phyloP scores from a whole-genome alignment of 1,140 invertebrate species.

The Tenebrio molitor region DNA sequence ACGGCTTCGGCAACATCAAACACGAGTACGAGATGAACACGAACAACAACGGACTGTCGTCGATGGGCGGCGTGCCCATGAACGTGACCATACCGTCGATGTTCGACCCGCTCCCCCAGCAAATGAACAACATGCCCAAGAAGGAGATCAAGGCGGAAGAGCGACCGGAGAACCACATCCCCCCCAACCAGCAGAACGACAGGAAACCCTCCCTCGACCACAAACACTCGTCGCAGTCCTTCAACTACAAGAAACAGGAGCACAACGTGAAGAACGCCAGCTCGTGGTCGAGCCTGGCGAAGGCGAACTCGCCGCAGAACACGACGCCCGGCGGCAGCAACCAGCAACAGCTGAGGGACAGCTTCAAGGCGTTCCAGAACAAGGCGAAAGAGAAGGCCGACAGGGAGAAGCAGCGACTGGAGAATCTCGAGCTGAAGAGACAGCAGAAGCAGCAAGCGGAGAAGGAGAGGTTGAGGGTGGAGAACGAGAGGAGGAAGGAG shows the following conservation, averaged over 20 bases:
- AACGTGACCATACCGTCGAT: constrained; percentile 72
- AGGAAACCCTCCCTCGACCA: constrained; percentile 61
- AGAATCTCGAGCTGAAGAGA: constrained; percentile 84
- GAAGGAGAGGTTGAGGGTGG: constrained; percentile 82
- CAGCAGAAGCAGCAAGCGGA: constrained; percentile 88
- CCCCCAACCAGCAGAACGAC: constrained; percentile 42
- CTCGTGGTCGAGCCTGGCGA: constrained; percentile 92
- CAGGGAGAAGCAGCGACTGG: constrained; percentile 85
- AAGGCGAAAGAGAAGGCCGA: constrained; percentile 96
- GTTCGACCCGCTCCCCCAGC: constrained; percentile 73
- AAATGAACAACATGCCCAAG: constrained; percentile 64
- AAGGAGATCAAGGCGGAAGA: constrained; percentile 58
- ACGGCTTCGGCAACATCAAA: constrained; percentile 69
- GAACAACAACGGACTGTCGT: constrained; percentile 69
- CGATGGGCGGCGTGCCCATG: constrained; percentile 68
- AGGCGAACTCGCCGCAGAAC: constrained; percentile 81
- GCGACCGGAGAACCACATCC: neutral
- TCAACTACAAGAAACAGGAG: constrained; percentile 70
- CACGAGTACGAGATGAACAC: constrained; percentile 66
- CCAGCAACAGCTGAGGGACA: constrained; percentile 76
- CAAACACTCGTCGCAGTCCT: constrained; percentile 62
- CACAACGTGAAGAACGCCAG: constrained; percentile 89
- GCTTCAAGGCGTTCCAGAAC: constrained; percentile 89
- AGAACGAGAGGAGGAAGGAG: constrained; percentile 83
- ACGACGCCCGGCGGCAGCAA: constrained; percentile 68